Conservation (phyloP, 2,113 vertebrate genomes). For the Polyodon spathula region DNA sequence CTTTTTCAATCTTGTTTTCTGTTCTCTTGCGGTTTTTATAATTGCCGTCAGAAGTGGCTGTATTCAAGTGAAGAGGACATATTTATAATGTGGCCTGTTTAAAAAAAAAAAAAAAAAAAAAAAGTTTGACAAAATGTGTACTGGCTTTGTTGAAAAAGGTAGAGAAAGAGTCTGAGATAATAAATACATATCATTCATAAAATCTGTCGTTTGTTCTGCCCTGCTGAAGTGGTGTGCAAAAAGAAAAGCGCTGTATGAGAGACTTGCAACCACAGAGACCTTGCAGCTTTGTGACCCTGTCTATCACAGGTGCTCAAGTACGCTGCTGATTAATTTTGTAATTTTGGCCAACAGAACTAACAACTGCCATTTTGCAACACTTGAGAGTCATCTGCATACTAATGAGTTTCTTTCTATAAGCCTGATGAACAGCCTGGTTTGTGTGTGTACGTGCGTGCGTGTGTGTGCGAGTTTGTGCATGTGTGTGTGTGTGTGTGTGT, state of each 20-base stretch:
- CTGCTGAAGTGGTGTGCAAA: neutral
- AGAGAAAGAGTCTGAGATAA: neutral
- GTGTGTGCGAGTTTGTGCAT: neutral
- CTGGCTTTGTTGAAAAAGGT: neutral
- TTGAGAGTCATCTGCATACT: neutral
- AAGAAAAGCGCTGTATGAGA: neutral
- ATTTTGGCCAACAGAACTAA: neutral
- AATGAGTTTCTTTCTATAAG: neutral
- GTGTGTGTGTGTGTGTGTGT: neutral
- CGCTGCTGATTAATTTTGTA: conserved; percentile 1
- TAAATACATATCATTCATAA: too few species aligned
- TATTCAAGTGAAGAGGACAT: conserved; percentile 6
- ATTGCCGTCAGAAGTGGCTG: conserved; percentile 24
- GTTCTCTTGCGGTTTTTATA: conserved; percentile 12
- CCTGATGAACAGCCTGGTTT: neutral
- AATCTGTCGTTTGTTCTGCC: neutral
- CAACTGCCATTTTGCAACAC: neutral
- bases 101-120: neutral
- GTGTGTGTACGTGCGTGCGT: neutral
- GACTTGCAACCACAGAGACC: neutral
- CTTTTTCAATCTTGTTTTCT: conserved; percentile 18
- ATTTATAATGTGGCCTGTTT: conserved; percentile 12
- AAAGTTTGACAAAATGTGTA: neutral
- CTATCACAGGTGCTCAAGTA: conserved; percentile 5
- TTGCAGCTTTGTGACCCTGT: neutral